These are phyloP conservation scores for Sorex fumeus DNA, from an alignment of 2,113 vertebrate genomes.

Conservation along the genomic window DNA sequence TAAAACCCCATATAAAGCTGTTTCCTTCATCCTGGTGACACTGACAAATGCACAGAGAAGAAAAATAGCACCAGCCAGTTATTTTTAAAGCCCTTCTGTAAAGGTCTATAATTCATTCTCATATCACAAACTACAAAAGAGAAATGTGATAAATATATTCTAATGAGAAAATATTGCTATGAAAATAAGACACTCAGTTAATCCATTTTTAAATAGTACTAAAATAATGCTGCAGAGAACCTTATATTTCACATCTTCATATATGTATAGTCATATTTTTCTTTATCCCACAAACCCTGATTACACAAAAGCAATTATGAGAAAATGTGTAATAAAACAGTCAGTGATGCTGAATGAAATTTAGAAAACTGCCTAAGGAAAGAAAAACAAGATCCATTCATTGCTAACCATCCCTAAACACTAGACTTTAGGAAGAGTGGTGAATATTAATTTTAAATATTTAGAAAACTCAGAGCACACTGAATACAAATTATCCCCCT, in stretches of 20 bases:
- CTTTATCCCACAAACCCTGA: slow-evolving; percentile 81
- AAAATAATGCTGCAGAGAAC: slow-evolving; percentile 82
- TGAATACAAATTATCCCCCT: slow-evolving; percentile 35
- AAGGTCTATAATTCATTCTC: slow-evolving; percentile 81
- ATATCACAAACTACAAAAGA: slow-evolving; percentile 80
- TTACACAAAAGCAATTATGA: slow-evolving; percentile 87
- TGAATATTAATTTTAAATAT: slow-evolving; percentile 81
- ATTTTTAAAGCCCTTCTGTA: slow-evolving; percentile 44
- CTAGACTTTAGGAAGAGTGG: slow-evolving; percentile 53
- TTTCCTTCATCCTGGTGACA: slow-evolving; percentile 36
- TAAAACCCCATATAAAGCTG: slow-evolving; percentile 41
- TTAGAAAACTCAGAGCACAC: slow-evolving; percentile 57
- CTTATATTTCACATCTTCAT: slow-evolving; percentile 77
- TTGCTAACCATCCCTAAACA: slow-evolving; percentile 69
- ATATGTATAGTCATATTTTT: slow-evolving; percentile 82
- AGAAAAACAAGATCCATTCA: slow-evolving; percentile 73
- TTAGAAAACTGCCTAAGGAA: slow-evolving; percentile 67
- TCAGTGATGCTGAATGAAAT: slow-evolving; percentile 82
- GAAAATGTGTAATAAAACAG: slow-evolving; percentile 86
- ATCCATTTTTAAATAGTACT: slow-evolving; percentile 87
- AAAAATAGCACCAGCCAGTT: neutral
- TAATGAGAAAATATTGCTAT: slow-evolving; percentile 85
- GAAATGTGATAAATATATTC: slow-evolving; percentile 84
- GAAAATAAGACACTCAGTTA: slow-evolving; percentile 83
- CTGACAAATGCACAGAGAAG: slow-evolving; percentile 28